Base-by-base conservation (phyloP, 2,113 vertebrate species). In the Centropristis striata region DNA sequence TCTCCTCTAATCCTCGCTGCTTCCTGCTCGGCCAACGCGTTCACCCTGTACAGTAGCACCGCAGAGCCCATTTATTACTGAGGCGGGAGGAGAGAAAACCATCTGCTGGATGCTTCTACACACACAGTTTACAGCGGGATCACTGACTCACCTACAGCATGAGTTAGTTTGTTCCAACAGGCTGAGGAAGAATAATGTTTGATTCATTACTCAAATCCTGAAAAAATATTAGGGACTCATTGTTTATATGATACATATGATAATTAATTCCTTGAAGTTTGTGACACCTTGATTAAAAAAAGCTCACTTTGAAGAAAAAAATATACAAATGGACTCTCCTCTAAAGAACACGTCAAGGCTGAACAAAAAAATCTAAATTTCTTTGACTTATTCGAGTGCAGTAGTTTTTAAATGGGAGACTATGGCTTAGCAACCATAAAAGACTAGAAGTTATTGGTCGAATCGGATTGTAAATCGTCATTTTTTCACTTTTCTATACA, bases 1-100 rank as follows among this genome's bases (percentile, higher is more conserved):
- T 11, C 39, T 23, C 21, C 70, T 78, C 23, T 85, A 61, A 86
- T 77, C 54, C 60, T 68, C 3, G 0, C 82, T 5, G 74, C 54
- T 81, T 81, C 80, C 72, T 78, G 78, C 54, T 69, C 21, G 37
- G 47, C 64, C 39, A 16, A 75, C 60, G 15, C 70, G 4, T 37
- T 25, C 50, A 6, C 3, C 27, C 28, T 8, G 16, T 27, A 76
- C 90, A 76, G 85, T 64, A 87, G 75, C 86, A 66, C 50, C 12
- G 28, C 12, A 54, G 49, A 65, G 44, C 0, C 8, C 42, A 51
- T 59, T 69, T 42, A 70, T 81, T 12, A 64, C 51, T 0, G 8
- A 2, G 18, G 28, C 25, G 25, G 65, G 55, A 53, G 46, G 32
- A 55, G 55, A 25, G 69, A 15, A 75, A 66, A 79, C 67, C 75